Evolutionary conservation across 2,888 invertebrate genomes (phyloP), one percentile per base, ranked within the genome.

Genomic region (Erebia ligea): DNA sequence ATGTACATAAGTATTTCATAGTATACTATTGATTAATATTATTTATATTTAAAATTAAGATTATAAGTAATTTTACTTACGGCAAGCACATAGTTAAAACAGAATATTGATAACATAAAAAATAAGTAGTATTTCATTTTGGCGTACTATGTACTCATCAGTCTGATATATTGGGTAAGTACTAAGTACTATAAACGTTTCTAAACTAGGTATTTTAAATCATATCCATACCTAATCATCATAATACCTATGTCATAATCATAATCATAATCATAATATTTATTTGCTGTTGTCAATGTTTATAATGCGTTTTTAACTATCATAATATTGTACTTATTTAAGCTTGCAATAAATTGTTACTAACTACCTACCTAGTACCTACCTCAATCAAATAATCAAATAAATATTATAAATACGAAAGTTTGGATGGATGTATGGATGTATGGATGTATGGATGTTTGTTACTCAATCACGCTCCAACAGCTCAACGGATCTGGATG

Each of bases 231-330:
- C 34, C 15, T 15, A 50, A 50, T n/a, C 15, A 50, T 5, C 50
- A 50, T 50, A 25, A 25, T 25, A 4, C 25, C n/a, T 15, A n/a
- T n/a, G 6, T 50, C n/a, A n/a, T n/a, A 13, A 50, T 50, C n/a
- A n/a, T 50, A 50, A 5, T 11, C 13, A 6, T 34, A 34, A 50
- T 5, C 50, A 50, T 50, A 25, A 25, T 25, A 4, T 3, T 6
- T 15, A n/a, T n/a, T n/a, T n/a, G n/a, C n/a, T n/a, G n/a, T n/a
- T n/a, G 6, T 50, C 50, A 17, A 5, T 50, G 34, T 6, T 52
- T 40, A 5, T 63, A 42, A 65, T 65, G 65, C 42, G 42, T 19
- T 54, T 65, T 19, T 65, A 65, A 65, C 54, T 56, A 65, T n/a
- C 54, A n/a, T n/a, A n/a, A n/a, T 54, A 65, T 65, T 0, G 0